Evolutionary conservation across 2,888 invertebrate genomes (phyloP).

Genomic region (Alcis repandata): DNA sequence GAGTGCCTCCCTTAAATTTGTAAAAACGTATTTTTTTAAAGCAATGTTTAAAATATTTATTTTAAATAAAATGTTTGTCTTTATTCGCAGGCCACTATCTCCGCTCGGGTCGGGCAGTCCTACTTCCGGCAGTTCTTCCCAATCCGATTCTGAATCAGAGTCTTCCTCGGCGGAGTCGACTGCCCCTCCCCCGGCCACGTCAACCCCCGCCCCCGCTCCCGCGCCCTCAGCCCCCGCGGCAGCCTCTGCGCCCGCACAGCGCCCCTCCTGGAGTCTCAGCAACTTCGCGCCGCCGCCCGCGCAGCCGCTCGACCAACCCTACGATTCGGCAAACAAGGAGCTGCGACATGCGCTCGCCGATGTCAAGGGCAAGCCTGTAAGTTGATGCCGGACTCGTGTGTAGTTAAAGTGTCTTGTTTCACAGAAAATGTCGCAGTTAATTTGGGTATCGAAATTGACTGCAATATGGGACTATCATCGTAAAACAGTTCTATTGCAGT

Average conservation of each 20-base stretch:
- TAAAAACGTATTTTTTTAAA: too few species aligned
- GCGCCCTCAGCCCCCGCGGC: constrained; percentile 57
- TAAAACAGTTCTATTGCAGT: too few species aligned
- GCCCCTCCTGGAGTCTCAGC: constrained; percentile 81
- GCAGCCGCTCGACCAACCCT: constrained; percentile 74
- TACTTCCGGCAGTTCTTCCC: constrained; percentile 80
- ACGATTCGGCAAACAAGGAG: constrained; percentile 85
- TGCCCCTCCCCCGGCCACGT: constrained; percentile 87
- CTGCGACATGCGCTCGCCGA: constrained; percentile 86
- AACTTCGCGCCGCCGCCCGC: constrained; percentile 78
- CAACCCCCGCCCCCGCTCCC: constrained; percentile 61
- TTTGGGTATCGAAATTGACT: too few species aligned
- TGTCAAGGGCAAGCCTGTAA: constrained; percentile 80
- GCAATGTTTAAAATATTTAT: too few species aligned
- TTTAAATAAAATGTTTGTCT: background rate
- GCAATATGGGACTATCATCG: too few species aligned
- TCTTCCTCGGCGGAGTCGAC: constrained; percentile 88
- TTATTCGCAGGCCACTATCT: constrained; percentile 70
- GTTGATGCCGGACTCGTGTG: constrained; percentile 40
- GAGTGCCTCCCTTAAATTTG: too few species aligned
- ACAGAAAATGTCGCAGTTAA: too few species aligned
- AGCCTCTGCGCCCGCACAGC: constrained; percentile 61
- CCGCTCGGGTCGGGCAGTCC: constrained; percentile 80
- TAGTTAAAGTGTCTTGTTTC: background rate
- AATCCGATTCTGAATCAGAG: constrained; percentile 70